phyloP scores from a whole-genome alignment of 1,140 invertebrate genomes.

The Battus philenor region DNA sequence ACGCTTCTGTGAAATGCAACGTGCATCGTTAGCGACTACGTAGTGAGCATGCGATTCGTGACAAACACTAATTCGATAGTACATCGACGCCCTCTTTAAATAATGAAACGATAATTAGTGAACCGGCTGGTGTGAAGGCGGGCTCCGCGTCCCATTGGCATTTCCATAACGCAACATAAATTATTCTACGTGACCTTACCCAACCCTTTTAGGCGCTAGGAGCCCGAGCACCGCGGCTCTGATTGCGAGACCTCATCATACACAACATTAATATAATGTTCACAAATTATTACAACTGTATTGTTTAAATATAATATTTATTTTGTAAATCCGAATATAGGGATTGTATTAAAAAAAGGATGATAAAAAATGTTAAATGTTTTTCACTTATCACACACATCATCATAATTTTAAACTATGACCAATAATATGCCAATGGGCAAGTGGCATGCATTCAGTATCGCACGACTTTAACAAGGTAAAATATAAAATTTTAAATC shows the following conservation, averaged over 20 bases:
- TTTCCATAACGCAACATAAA: slow-evolving; percentile 27
- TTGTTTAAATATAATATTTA: too few relatives aligned
- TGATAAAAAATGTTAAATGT: too few relatives aligned
- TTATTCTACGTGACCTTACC: slow-evolving; percentile 33
- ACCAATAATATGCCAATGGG: too few relatives aligned
- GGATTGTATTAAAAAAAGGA: too few relatives aligned
- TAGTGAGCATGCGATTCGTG: slow-evolving; percentile 17
- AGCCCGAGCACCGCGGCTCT: slow-evolving; percentile 3
- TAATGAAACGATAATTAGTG: slow-evolving; percentile 36
- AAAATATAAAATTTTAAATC: too few relatives aligned
- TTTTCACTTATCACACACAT: too few relatives aligned
- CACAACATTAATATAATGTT: slow-evolving; percentile 9
- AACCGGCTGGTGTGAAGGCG: slow-evolving; percentile 17
- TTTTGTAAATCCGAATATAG: too few relatives aligned
- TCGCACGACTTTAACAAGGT: too few relatives aligned
- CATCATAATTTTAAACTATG: too few relatives aligned
- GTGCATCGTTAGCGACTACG: slow-evolving; percentile 1
- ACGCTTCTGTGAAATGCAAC: slow-evolving; percentile 4
- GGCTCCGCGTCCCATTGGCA: slow-evolving; percentile 15
- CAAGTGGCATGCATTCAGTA: too few relatives aligned
- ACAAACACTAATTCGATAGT: slow-evolving; percentile 17
- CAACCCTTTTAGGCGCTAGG: slow-evolving; percentile 25
- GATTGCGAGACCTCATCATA: slow-evolving; percentile 17
- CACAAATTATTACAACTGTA: slow-evolving; percentile 1
- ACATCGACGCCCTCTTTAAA: slow-evolving; percentile 27